Evolutionary conservation across 2,113 vertebrate species (phyloP), one percentile per base, ranked within the genome.

Genomic region (Theristicus caerulescens): DNA sequence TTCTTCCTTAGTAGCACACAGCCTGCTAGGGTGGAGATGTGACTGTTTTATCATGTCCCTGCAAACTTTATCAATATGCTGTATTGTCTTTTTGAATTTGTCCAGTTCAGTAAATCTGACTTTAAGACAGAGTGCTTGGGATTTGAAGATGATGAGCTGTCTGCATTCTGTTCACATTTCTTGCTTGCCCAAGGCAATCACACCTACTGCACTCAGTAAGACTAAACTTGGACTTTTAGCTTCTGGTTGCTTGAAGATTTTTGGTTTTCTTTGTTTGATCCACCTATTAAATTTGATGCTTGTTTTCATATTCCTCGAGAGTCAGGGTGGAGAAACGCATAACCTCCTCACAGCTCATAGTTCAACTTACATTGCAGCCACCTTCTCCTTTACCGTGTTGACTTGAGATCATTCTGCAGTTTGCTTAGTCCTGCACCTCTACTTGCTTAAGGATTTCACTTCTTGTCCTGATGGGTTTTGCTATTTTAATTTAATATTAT

Each of bases 261-360:
- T 86, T 78, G 4, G 1, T 22, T 76, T 82, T 64, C 57, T 71
- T 77, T 76, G 22, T 61, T 74, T 84, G 17, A 86, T 55, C 9
- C 7, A 38, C 8, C 7, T 61, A 9, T 44, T 47, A 66, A 61
- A 62, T 82, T 26, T 64, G 13, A 27, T 47, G 3, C 17, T 76
- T 86, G 2, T 67, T 90, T 88, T 66, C 24, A 15, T 66, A 11
- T 82, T 85, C 32, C 5, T 72, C 1, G 4, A 47, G 40, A n/a
- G 27, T 76, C 29, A 61, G 17, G 14, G 7, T 44, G 16, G 2
- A 83, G 76, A 77, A 44, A 12, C 1, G 9, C 0, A 0, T 34
- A 34, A 80, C 3, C 8, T 80, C 42, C 52, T 82, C 70, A 32
- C 16, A 67, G 7, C 15, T 74, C 8, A 11, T 17, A 42, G 20